Evolutionary conservation across 2,797 vertebrate genomes (phyloP).

Genomic region (Craterocephalus amniculus): DNA sequence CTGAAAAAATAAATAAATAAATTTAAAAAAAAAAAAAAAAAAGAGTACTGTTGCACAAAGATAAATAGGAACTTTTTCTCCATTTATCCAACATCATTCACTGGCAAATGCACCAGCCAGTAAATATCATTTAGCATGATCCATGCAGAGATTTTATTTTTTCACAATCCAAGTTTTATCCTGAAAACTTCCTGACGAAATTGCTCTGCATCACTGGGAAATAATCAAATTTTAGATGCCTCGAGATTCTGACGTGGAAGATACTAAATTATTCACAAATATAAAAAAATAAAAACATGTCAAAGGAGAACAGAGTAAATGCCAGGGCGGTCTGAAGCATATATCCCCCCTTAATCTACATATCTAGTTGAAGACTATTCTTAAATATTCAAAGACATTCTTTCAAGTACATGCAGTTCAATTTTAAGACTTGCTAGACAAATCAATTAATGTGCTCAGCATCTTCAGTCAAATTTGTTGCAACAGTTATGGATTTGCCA

Average conservation of each 20-base stretch:
- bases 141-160: background rate
- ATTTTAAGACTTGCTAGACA: background rate
- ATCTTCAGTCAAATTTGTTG: background rate
- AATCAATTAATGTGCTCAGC: constrained; percentile 4
- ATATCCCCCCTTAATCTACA: no score
- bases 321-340: background rate
- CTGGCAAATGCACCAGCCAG: background rate
- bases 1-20: no score
- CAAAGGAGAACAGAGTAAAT: background rate
- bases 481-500: background rate
- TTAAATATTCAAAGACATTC: constrained; percentile 71
- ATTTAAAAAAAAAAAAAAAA: no score
- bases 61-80: background rate
- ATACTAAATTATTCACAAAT: background rate
- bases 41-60: background rate
- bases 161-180: background rate
- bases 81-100: background rate
- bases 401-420: constrained; percentile 19
- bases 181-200: background rate
- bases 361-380: no score
- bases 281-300: background rate
- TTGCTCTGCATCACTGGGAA: background rate
- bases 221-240: background rate
- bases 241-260: background rate
- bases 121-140: background rate